These are phyloP conservation scores for Mycteria americana DNA, from an alignment of 2,797 vertebrate species.

Conservation along the genomic window DNA sequence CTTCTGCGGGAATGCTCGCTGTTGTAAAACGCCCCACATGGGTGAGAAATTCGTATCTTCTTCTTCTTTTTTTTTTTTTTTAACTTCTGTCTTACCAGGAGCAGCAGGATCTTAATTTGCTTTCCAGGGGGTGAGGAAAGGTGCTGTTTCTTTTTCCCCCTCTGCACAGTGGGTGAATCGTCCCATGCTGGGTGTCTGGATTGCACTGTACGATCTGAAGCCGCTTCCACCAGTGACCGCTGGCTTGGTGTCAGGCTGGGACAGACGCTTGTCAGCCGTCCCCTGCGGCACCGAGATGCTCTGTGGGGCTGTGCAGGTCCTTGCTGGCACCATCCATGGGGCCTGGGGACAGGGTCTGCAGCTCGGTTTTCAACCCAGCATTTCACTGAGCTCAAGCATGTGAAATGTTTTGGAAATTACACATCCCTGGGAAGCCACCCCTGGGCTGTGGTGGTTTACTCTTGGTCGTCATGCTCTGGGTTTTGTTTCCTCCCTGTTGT, in stretches of 20 bases:
- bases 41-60: neutral
- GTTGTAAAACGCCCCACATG: neutral
- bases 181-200: neutral
- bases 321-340: no score
- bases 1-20: neutral
- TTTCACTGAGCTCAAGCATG: neutral
- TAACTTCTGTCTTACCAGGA: neutral
- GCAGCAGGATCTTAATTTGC: neutral
- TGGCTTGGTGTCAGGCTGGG: neutral
- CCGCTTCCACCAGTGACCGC: neutral
- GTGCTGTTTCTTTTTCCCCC: neutral
- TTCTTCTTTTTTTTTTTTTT: neutral
- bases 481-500: neutral
- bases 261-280: fast-evolving
- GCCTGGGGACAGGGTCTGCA: neutral
- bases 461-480: neutral
- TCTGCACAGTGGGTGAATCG: neutral
- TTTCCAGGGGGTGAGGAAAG: neutral
- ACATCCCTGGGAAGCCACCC: neutral
- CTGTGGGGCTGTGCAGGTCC: no score
- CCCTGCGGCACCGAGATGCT: neutral
- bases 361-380: neutral
- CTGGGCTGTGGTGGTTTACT: neutral
- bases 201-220: neutral
- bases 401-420: neutral